Percentiles rank a stretch among this genome's conserved stretches.
phyloP scores from a whole-genome alignment of 2,888 invertebrate genomes.

The Tetanocera ferruginea region DNA sequence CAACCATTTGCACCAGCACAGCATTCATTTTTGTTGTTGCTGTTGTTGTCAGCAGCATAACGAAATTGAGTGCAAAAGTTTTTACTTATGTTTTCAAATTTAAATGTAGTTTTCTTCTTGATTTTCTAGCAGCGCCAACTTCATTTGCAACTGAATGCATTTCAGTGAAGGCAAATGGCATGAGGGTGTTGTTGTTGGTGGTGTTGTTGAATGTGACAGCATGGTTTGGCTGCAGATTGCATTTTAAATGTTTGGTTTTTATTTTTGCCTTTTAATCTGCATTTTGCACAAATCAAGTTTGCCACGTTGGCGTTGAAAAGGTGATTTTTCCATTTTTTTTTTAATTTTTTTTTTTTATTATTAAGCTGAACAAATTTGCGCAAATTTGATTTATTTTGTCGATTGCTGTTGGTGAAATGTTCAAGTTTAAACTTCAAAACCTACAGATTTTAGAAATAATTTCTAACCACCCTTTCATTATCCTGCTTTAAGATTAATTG shows the following conservation, averaged over 20 bases:
- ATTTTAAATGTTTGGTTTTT: constrained; percentile 13
- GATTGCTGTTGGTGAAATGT: too few species aligned
- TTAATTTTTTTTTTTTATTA: too few species aligned
- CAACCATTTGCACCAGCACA: constrained; percentile 31
- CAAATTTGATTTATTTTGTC: too few species aligned
- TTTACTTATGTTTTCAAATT: constrained; percentile 34
- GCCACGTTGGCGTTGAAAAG: too few species aligned
- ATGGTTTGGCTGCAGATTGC: neutral
- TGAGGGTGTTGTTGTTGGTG: neutral
- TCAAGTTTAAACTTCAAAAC: too few species aligned
- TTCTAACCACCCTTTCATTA: too few species aligned
- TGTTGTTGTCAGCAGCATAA: neutral
- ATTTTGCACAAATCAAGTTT: too few species aligned
- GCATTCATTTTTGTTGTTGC: constrained; percentile 11
- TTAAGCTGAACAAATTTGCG: too few species aligned
- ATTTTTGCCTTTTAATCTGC: neutral
- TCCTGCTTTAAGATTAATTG: too few species aligned
- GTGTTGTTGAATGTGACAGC: neutral
- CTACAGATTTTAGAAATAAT: too few species aligned
- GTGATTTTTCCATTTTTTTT: too few species aligned
- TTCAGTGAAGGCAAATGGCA: neutral
- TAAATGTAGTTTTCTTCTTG: constrained; percentile 28
- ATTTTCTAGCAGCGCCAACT: constrained; percentile 4
- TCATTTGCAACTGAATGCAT: constrained; percentile 18
- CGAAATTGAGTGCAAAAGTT: constrained; percentile 35